phyloP scores from a whole-genome alignment of 2,797 vertebrate species.

The Margarornis squamiger region DNA sequence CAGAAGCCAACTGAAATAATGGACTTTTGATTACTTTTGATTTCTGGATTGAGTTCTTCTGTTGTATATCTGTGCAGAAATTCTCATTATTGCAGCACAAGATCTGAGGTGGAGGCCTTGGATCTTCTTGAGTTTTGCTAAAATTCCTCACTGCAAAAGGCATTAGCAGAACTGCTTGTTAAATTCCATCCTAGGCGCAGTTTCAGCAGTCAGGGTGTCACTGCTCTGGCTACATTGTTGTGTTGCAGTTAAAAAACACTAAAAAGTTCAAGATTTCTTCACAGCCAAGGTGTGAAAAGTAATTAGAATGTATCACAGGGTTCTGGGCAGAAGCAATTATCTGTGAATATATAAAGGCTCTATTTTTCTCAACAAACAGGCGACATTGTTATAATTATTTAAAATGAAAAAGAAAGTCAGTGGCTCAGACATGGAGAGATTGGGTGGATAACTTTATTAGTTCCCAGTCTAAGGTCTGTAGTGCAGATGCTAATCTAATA shows the following conservation, averaged over 20 bases:
- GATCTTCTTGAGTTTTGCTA: slow-evolving; percentile 3
- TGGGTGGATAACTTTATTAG: slow-evolving; percentile 68
- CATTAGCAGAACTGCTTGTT: slow-evolving; percentile 9
- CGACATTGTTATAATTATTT: slow-evolving; percentile 62
- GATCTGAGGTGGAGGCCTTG: slow-evolving; percentile 8
- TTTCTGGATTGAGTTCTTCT: slow-evolving; percentile 48
- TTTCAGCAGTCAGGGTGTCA: background rate
- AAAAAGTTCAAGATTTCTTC: slow-evolving; percentile 26
- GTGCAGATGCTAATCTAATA: slow-evolving; percentile 72
- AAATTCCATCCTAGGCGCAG: background rate
- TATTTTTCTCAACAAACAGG: slow-evolving; percentile 62
- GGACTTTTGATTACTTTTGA: slow-evolving; percentile 17
- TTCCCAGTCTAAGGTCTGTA: slow-evolving; percentile 53
- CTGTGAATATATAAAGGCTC: slow-evolving; percentile 58
- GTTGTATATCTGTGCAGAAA: background rate
- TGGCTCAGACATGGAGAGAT: slow-evolving; percentile 51
- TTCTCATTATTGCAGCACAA: background rate
- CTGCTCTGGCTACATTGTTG: slow-evolving; percentile 18
- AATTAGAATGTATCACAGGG: slow-evolving; percentile 64
- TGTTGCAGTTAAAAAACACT: slow-evolving; percentile 29
- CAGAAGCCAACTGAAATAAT: slow-evolving; percentile 43
- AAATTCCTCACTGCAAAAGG: slow-evolving; percentile 23
- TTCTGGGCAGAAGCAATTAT: slow-evolving; percentile 46
- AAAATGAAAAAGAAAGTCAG: slow-evolving; percentile 68
- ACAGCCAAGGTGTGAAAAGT: slow-evolving; percentile 60